Conservation (phyloP, 1,140 invertebrate species). For the Dendrolimus kikuchii region DNA sequence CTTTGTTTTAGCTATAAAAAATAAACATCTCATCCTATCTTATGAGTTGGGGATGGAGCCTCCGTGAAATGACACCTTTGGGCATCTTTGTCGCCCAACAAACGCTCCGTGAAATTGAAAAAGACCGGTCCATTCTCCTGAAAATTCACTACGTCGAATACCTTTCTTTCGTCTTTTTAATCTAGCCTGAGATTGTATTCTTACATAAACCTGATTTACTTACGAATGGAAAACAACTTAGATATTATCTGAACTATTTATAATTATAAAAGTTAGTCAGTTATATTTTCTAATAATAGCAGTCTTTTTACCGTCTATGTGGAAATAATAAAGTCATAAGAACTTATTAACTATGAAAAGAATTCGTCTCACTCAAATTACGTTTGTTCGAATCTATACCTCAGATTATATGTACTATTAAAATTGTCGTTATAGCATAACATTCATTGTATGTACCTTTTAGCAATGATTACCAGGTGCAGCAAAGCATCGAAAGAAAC, state of each 20-base stretch:
- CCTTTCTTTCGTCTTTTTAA: conserved; percentile 25
- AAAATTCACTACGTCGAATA: conserved; percentile 25
- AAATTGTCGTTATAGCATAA: too few relatives aligned
- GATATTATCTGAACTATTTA: not conserved
- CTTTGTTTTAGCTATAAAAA: conserved; percentile 26
- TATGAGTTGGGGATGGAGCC: conserved; percentile 34
- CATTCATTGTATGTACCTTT: too few relatives aligned
- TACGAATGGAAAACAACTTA: not conserved
- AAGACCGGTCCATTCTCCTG: conserved; percentile 27
- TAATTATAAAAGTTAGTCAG: too few relatives aligned
- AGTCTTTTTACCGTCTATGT: too few relatives aligned
- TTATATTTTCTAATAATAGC: too few relatives aligned
- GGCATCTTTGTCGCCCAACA: conserved; percentile 59
- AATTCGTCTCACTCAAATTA: too few relatives aligned
- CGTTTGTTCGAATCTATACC: too few relatives aligned
- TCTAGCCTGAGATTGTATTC: conserved; percentile 6
- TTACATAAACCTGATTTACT: not conserved
- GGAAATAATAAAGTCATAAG: too few relatives aligned
- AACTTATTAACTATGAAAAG: too few relatives aligned
- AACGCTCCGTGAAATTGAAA: conserved; percentile 68
- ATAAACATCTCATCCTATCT: conserved; percentile 27
- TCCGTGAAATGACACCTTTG: conserved; percentile 61
- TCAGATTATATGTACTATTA: too few relatives aligned
- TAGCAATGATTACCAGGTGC: too few relatives aligned
- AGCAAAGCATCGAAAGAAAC: too few relatives aligned